Conservation (phyloP, 1,140 invertebrate genomes). For the Gerris buenoi region DNA sequence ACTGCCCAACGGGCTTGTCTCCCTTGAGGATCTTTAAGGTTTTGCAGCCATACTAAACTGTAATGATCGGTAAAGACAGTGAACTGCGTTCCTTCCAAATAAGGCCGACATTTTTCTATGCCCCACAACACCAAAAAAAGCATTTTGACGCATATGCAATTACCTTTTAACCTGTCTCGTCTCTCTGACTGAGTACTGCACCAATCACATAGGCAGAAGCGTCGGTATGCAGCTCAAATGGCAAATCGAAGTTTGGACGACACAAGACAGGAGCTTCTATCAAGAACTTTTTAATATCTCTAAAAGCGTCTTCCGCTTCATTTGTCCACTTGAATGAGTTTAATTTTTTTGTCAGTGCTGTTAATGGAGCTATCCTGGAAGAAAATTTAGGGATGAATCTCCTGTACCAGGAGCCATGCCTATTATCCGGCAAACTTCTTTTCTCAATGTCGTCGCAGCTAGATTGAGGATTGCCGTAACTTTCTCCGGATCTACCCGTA, state of each 20-base stretch:
- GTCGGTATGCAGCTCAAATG: conserved; percentile 23
- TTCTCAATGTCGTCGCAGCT: conserved; percentile 18
- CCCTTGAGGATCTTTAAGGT: too few species aligned
- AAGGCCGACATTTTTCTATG: conserved; percentile 26
- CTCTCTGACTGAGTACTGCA: conserved; percentile 22
- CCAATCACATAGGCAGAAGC: conserved; percentile 24
- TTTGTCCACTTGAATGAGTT: conserved; percentile 15
- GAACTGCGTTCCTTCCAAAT: conserved; percentile 27
- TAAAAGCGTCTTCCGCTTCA: conserved; percentile 16
- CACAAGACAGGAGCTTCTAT: conserved; percentile 13
- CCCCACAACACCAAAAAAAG: conserved; percentile 29
- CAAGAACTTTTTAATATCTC: conserved; percentile 20
- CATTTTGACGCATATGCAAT: conserved; percentile 32
- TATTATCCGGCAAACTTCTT: conserved; percentile 21
- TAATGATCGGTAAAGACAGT: conserved; percentile 30
- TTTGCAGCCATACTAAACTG: too few species aligned
- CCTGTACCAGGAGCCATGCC: conserved; percentile 24
- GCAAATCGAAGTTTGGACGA: conserved; percentile 21
- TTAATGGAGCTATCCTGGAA: conserved; percentile 22
- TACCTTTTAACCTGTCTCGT: conserved; percentile 19
- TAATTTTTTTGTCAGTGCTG: conserved; percentile 21
- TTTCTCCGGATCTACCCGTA: conserved; percentile 7
- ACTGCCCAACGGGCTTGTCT: too few species aligned
- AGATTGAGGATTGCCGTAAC: conserved; percentile 24
- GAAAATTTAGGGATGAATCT: conserved; percentile 27